Percentiles rank a stretch among this genome's conserved stretches.
Conservation (phyloP, 2,888 invertebrate species). For the Lucinisca nassula region DNA sequence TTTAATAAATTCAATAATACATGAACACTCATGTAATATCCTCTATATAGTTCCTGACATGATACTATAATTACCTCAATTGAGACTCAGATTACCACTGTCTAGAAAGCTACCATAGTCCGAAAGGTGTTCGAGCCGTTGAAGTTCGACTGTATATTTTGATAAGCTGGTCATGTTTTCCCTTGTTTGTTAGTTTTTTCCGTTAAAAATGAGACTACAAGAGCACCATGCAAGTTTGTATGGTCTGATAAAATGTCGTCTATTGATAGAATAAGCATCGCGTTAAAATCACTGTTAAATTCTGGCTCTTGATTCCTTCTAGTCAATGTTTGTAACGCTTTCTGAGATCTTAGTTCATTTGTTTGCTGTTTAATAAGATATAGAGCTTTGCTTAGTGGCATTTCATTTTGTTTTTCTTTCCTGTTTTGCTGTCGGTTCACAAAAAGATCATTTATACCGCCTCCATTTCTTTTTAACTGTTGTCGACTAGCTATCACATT, state of each 20-base stretch:
- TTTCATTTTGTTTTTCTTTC: background rate
- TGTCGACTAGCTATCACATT: background rate
- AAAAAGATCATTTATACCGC: background rate
- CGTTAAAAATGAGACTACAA: slow-evolving; percentile 26
- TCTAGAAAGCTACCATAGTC: no score
- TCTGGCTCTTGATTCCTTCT: background rate
- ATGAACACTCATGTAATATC: no score
- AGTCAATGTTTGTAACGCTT: no score
- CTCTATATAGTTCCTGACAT: no score
- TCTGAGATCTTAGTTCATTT: background rate
- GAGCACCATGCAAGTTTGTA: slow-evolving; percentile 53
- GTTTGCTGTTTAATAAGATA: background rate
- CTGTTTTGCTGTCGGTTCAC: background rate
- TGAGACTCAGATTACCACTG: no score
- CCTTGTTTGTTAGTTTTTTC: background rate
- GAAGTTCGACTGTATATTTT: no score
- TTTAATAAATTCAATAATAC: no score
- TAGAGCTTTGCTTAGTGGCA: background rate
- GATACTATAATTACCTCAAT: no score
- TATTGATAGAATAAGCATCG: slow-evolving; percentile 60
- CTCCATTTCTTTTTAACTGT: background rate
- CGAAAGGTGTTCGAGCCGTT: no score
- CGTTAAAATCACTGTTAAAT: slow-evolving; percentile 40
- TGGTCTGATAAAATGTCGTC: slow-evolving; percentile 62
- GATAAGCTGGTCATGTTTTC: background rate